A percentile compares a stretch with the other conserved stretches of the same genome.
These are phyloP conservation scores for Fregata magnificens DNA, from an alignment of 2,113 vertebrate species.

Conservation along the genomic window DNA sequence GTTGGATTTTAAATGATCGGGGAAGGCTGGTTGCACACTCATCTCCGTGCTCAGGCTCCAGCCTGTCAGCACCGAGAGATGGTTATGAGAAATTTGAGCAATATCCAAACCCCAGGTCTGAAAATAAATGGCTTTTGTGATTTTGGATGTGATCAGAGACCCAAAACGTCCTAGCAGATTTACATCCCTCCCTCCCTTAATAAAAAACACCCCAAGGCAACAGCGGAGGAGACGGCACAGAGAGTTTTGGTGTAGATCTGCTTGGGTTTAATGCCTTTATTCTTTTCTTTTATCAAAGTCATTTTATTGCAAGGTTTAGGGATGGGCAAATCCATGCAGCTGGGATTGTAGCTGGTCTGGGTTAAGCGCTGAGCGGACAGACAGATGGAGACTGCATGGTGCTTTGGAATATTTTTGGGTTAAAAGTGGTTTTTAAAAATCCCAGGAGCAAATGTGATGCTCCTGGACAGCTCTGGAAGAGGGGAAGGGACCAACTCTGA, in stretches of 20 bases:
- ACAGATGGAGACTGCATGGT: fast-evolving
- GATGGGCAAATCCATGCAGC: neutral
- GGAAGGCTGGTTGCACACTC: neutral
- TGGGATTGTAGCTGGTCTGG: neutral
- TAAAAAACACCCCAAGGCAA: too few species aligned
- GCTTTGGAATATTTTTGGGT: neutral
- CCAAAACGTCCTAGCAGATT: neutral
- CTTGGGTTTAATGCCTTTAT: neutral
- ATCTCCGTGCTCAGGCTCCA: neutral
- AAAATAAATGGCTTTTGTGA: neutral
- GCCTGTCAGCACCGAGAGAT: neutral
- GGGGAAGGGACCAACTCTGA: neutral
- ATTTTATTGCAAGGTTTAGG: neutral
- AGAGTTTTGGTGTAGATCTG: neutral
- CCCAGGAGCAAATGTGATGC: neutral
- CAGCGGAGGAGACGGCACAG: fast-evolving
- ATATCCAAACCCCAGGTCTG: neutral
- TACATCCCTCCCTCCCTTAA: neutral
- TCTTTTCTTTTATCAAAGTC: neutral
- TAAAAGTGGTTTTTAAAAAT: neutral
- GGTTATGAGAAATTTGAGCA: neutral
- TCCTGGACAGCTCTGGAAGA: neutral
- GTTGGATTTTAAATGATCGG: neutral
- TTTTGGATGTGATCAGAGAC: neutral
- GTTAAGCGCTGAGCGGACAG: neutral